A percentile compares a stretch with the other conserved stretches of the same genome.
phyloP scores from a whole-genome alignment of 2,888 invertebrate genomes.

The Cosmia trapezina region DNA sequence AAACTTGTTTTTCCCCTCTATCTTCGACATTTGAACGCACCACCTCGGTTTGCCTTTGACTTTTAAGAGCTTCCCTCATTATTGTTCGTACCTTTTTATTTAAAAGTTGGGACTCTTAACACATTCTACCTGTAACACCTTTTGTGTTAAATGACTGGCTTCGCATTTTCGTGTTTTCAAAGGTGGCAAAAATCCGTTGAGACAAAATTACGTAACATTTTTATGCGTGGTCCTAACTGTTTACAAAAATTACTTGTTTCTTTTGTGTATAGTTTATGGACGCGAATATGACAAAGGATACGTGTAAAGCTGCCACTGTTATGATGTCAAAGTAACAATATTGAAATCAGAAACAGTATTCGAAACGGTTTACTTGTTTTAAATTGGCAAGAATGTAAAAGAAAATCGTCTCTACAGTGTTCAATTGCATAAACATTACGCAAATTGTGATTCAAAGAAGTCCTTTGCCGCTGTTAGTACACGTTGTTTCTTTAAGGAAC shows the following conservation, averaged over 20 bases:
- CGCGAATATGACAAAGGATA: neutral
- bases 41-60: slow-evolving; percentile 68
- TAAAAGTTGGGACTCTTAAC: slow-evolving; percentile 54
- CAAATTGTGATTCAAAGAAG: slow-evolving; percentile 15
- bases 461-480: slow-evolving; percentile 5
- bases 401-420: neutral
- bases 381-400: slow-evolving; percentile 26
- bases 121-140: slow-evolving; percentile 53
- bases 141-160: slow-evolving; percentile 50
- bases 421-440: slow-evolving; percentile 12
- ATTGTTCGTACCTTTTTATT: slow-evolving; percentile 65
- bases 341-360: slow-evolving; percentile 2
- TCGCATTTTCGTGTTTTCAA: slow-evolving; percentile 42
- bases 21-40: slow-evolving; percentile 71
- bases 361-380: slow-evolving; percentile 7
- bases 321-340: neutral
- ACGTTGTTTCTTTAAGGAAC: neutral
- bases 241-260: slow-evolving; percentile 22
- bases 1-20: slow-evolving; percentile 74
- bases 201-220: slow-evolving; percentile 17
- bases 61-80: slow-evolving; percentile 67
- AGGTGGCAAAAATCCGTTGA: slow-evolving; percentile 42
- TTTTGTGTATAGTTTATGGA: slow-evolving; percentile 4
- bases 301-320: neutral
- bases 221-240: slow-evolving; percentile 4